These are phyloP conservation scores for Drosophila nannoptera DNA, from an alignment of 1,140 invertebrate genomes.

Conservation along the genomic window DNA sequence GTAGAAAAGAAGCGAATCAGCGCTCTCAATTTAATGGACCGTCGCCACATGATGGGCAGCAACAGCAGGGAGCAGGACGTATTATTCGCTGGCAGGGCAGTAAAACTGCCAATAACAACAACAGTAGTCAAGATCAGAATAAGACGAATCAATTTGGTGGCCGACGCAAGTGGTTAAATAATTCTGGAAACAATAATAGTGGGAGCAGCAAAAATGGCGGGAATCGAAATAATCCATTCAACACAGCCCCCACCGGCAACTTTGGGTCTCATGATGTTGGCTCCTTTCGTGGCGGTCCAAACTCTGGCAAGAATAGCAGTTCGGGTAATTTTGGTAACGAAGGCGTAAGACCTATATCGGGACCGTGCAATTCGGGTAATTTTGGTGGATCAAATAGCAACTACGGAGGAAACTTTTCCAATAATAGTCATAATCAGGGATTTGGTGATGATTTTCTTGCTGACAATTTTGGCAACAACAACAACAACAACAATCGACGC, in stretches of 20 bases:
- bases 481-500: constrained; percentile 28
- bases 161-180: constrained; percentile 30
- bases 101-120: constrained; percentile 10
- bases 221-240: constrained; percentile 34
- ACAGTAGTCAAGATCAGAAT: background rate
- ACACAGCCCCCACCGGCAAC: background rate
- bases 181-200: constrained; percentile 13
- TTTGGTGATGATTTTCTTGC: constrained; percentile 23
- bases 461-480: constrained; percentile 9
- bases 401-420: constrained; percentile 34
- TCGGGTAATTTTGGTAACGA: constrained; percentile 5
- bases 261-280: constrained; percentile 8
- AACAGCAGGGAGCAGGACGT: constrained; percentile 13
- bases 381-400: constrained; percentile 18
- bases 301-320: background rate
- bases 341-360: background rate
- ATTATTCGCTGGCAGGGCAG: constrained; percentile 18
- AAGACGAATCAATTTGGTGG: constrained; percentile 23
- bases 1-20: constrained; percentile 5
- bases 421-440: constrained; percentile 21
- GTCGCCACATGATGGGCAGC: constrained; percentile 15
- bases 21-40: constrained; percentile 39
- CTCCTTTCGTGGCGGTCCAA: background rate
- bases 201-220: constrained; percentile 2
- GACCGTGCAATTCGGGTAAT: constrained; percentile 15